phyloP scores from a whole-genome alignment of 2,113 vertebrate genomes.

The Suncus etruscus region DNA sequence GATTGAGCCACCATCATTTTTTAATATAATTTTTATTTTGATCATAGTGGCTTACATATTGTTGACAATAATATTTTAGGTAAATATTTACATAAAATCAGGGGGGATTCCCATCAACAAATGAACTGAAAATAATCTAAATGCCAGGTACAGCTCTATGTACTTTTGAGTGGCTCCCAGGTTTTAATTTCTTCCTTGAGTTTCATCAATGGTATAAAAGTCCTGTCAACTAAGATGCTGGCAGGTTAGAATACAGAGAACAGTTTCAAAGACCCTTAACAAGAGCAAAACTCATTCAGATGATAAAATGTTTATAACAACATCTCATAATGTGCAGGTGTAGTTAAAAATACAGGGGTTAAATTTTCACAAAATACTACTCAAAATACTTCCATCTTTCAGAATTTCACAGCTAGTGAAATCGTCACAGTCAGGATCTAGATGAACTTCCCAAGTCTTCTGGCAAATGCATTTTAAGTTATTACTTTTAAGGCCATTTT shows the following conservation, averaged over 20 bases:
- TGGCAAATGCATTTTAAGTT: background rate
- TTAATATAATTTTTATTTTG: too few species aligned
- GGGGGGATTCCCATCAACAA: too few species aligned
- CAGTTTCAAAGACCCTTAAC: background rate
- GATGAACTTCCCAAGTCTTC: background rate
- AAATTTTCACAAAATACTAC: background rate
- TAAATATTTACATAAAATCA: too few species aligned
- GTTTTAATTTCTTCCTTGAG: slow-evolving; percentile 18
- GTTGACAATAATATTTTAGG: too few species aligned
- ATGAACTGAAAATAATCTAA: slow-evolving; percentile 39
- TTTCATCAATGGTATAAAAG: background rate
- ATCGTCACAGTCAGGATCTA: background rate
- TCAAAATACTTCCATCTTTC: slow-evolving; percentile 55
- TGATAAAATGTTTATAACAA: slow-evolving; percentile 18
- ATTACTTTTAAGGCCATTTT: slow-evolving; percentile 41
- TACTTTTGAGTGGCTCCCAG: background rate
- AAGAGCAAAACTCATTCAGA: background rate
- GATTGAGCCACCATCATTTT: background rate
- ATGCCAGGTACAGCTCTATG: background rate
- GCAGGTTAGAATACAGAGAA: slow-evolving; percentile 7
- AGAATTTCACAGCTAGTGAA: slow-evolving; percentile 24
- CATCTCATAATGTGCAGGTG: background rate
- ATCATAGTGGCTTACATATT: too few species aligned
- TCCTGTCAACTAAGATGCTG: background rate
- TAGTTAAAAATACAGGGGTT: too few species aligned